These are phyloP conservation scores for Philonicus albiceps DNA, from an alignment of 2,888 invertebrate genomes.

Conservation along the genomic window DNA sequence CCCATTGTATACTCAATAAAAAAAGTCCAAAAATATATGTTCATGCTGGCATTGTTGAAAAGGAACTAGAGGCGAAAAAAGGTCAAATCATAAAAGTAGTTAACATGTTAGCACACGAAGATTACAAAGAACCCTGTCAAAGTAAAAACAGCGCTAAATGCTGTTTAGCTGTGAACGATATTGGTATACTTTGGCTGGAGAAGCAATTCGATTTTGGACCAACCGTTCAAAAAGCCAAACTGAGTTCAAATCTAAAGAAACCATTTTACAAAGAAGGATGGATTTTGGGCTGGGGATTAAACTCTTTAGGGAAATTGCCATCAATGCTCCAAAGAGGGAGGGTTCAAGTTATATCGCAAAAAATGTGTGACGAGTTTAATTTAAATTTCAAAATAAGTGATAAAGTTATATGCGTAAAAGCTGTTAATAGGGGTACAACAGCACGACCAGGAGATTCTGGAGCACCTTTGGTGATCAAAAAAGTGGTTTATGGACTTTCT, in stretches of 20 bases:
- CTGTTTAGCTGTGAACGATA: neutral
- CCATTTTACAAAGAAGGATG: neutral
- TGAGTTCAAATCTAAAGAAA: neutral
- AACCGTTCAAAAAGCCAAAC: neutral
- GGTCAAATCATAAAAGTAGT: neutral
- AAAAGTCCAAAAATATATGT: neutral
- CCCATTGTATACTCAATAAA: neutral
- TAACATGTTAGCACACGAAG: neutral
- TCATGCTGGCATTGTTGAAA: neutral
- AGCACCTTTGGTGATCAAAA: neutral
- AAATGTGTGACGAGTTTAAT: neutral
- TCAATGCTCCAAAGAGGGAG: neutral
- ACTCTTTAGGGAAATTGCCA: neutral
- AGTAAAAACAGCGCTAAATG: neutral
- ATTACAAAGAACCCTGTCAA: neutral
- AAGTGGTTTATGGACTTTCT: neutral
- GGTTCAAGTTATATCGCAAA: neutral
- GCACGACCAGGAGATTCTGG: neutral
- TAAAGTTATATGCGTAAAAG: neutral
- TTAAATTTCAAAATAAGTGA: neutral
- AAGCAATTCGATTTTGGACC: neutral
- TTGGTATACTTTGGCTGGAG: neutral
- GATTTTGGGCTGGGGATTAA: neutral
- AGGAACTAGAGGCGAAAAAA: neutral
- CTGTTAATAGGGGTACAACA: neutral